Percentiles rank a stretch among this genome's conserved stretches.
These are phyloP conservation scores for Gavialis gangeticus DNA, from an alignment of 2,113 vertebrate genomes.

Conservation along the genomic window DNA sequence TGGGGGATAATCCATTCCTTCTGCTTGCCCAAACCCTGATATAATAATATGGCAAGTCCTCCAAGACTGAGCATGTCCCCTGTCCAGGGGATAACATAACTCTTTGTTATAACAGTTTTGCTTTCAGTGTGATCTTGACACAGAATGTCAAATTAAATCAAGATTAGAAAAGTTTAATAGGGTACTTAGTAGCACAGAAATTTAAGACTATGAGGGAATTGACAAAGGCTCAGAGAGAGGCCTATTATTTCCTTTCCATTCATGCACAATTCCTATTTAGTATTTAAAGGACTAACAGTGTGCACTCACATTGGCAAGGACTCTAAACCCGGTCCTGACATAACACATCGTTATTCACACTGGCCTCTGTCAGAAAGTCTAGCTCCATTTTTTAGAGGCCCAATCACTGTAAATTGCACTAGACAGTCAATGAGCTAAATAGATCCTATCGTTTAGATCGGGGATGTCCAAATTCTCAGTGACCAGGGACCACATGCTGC, in stretches of 20 bases:
- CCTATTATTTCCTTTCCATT: not conserved
- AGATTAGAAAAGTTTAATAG: not conserved
- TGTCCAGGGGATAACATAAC: not conserved
- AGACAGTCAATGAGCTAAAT: not conserved
- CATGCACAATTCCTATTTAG: not conserved
- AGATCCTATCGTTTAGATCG: not conserved
- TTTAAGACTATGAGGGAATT: not conserved
- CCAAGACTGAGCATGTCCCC: not conserved
- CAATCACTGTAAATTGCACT: not conserved
- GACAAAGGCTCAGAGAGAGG: not conserved
- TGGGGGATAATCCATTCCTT: not conserved
- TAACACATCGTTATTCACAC: not conserved
- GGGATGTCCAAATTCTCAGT: too few species aligned
- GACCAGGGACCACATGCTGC: too few species aligned
- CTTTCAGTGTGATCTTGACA: not conserved
- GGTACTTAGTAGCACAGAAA: not conserved
- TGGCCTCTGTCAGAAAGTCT: fast-evolving
- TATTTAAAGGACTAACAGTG: not conserved
- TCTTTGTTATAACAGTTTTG: not conserved
- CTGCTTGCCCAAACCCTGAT: not conserved
- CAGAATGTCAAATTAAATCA: not conserved
- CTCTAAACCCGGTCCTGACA: not conserved
- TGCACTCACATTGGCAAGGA: not conserved
- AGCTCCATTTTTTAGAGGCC: not conserved
- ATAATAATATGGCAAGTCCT: not conserved